Base-by-base conservation (phyloP, 2,888 invertebrate species). In the Strigamia crassipes region DNA sequence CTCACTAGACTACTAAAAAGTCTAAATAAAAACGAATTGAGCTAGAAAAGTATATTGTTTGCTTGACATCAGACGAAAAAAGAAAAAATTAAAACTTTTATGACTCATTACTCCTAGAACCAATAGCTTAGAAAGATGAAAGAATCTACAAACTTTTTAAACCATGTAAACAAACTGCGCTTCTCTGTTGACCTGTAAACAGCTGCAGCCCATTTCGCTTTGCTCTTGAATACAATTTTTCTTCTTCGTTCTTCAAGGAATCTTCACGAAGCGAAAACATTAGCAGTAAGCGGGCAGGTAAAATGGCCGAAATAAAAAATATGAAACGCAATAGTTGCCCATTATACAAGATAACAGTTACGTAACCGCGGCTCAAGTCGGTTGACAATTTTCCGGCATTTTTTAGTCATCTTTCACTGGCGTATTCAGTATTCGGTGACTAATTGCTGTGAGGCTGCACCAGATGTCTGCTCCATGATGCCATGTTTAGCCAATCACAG, bases 201-300 rank as follows among this genome's bases (percentile, higher is more conserved):
- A 73, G 73, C 73, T 73, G 73, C 73, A 73, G 73, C 73, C 73
- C 73, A 73, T 73, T 73, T 73, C 73, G 27, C 31, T 73, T 73
- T 73, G 73, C 31, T 23, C 66, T 66, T 66, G 21, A 66, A 66
- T 23, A 12, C 66, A 21, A 66, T 15, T 73, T 73, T 73, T 73
- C 23, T 73, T 73, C 73, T 15, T 31, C 31, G 27, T 73, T n/a
- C 73, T 27, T 66, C 10, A 27, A 21, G 15, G 66, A 51, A 66
- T 66, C 23, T 66, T 73, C 27, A 73, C 73, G 18, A 66, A 66
- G 23, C 61, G 61, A 21, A 66, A 66, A n/a, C 61, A 73, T 73
- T 73, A 73, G 23, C 66, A 66, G 15, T 66, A 66, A 66, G 23
- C 27, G 5, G 61, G 5, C 73, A 73, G 23, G 73, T 73, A 18